phyloP scores from a whole-genome alignment of 2,113 vertebrate genomes.

The Hippotragus niger region DNA sequence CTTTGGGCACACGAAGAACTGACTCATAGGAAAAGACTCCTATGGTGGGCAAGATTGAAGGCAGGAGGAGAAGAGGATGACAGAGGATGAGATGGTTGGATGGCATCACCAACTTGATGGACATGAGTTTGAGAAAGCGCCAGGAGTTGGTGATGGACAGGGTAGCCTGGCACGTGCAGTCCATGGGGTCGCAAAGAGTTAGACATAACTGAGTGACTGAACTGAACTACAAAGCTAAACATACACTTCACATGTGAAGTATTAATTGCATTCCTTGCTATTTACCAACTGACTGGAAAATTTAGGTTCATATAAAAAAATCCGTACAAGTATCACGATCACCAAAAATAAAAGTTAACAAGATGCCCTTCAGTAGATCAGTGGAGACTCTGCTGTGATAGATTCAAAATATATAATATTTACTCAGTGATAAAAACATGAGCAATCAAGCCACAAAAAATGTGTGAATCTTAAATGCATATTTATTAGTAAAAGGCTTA shows the following conservation, averaged over 20 bases:
- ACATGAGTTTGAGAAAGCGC: accelerated
- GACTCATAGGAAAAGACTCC: not conserved
- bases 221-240: not conserved
- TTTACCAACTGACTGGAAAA: not conserved
- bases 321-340: not conserved
- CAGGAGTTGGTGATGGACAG: not conserved
- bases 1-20: not conserved
- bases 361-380: not conserved
- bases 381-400: not conserved
- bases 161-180: not conserved
- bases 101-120: not conserved
- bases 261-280: not conserved
- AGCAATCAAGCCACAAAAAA: not conserved
- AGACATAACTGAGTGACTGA: not conserved
- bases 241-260: not conserved
- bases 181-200: not conserved
- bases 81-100: not conserved
- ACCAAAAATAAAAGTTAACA: not conserved
- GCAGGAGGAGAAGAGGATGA: not conserved
- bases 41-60: not conserved
- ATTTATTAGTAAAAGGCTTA: not conserved
- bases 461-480: not conserved
- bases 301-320: too few species aligned
- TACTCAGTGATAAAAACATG: not conserved
- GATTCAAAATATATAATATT: not conserved